Percentiles rank a stretch among this genome's conserved stretches.
phyloP scores from a whole-genome alignment of 2,797 vertebrate genomes.

The Phoeniculus purpureus region DNA sequence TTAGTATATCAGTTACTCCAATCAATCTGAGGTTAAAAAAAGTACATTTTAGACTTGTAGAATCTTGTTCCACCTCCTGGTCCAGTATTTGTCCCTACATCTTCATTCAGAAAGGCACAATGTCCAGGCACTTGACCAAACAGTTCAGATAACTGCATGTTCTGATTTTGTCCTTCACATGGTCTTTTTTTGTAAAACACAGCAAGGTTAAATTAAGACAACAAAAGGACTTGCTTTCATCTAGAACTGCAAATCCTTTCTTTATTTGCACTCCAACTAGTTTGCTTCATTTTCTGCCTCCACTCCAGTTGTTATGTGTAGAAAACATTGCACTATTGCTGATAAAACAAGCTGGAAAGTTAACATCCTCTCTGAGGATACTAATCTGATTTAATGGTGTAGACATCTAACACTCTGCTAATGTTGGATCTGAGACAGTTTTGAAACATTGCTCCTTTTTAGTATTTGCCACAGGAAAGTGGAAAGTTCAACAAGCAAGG shows the following conservation, averaged over 20 bases:
- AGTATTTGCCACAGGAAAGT: background rate
- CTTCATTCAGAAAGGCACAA: background rate
- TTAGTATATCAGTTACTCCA: background rate
- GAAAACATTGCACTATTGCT: constrained; percentile 1
- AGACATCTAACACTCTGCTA: background rate
- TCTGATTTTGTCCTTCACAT: background rate
- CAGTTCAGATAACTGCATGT: background rate
- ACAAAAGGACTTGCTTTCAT: background rate
- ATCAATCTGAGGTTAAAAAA: background rate
- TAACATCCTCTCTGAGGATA: background rate
- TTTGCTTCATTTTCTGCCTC: background rate
- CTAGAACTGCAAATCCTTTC: background rate
- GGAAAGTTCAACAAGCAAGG: background rate
- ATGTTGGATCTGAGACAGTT: background rate
- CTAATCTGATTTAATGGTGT: accelerated
- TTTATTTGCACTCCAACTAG: background rate
- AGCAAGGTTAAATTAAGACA: background rate
- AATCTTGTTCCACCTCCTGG: background rate
- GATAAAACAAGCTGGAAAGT: background rate
- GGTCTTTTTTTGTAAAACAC: background rate
- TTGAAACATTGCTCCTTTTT: background rate
- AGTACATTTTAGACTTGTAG: background rate
- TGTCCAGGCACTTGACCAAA: background rate
- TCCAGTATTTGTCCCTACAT: background rate
- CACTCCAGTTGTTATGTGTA: background rate